Percentiles rank a stretch among this genome's conserved stretches.
These are phyloP conservation scores for Poeciliopsis turrubarensis DNA, from an alignment of 2,113 vertebrate species.

Conservation along the genomic window DNA sequence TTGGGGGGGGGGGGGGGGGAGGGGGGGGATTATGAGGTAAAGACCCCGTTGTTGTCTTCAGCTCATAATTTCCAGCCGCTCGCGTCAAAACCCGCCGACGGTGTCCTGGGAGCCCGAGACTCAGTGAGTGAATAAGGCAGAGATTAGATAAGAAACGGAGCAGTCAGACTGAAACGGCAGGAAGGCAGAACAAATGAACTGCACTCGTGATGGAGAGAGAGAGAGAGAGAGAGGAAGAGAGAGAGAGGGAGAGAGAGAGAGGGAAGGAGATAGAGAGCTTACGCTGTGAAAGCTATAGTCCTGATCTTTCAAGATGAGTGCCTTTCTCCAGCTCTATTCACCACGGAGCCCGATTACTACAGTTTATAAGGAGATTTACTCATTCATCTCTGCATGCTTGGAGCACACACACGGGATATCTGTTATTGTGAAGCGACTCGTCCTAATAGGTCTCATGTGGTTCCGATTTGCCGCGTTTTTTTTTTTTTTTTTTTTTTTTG, in stretches of 20 bases:
- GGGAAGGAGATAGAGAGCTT: conserved; percentile 38
- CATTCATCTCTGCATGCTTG: conserved; percentile 54
- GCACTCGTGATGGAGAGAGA: conserved; percentile 59
- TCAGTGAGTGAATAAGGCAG: conserved; percentile 72
- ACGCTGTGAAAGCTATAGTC: conserved; percentile 63
- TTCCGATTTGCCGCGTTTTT: background rate
- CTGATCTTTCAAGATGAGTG: conserved; percentile 69
- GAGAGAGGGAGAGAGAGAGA: conserved; percentile 30
- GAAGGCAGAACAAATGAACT: conserved; percentile 74
- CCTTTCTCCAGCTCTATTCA: conserved; percentile 50
- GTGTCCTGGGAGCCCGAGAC: conserved; percentile 52
- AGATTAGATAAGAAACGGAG: conserved; percentile 74
- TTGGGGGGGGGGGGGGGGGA: too few relatives aligned
- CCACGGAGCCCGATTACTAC: conserved; percentile 56
- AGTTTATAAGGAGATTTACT: conserved; percentile 67
- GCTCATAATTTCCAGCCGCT: conserved; percentile 65
- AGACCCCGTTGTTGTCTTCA: conserved; percentile 53
- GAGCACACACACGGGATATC: conserved; percentile 20
- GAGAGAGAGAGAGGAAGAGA: conserved; percentile 24
- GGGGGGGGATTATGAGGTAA: conserved; percentile 7
- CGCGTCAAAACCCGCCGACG: conserved; percentile 37
- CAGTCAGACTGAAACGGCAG: conserved; percentile 60
- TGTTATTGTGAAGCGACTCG: conserved; percentile 23
- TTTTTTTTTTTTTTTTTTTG: conserved; percentile 8
- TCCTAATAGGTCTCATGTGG: conserved; percentile 19